These are phyloP conservation scores for Phymatocera aterrima DNA, from an alignment of 2,888 invertebrate species.

Conservation along the genomic window DNA sequence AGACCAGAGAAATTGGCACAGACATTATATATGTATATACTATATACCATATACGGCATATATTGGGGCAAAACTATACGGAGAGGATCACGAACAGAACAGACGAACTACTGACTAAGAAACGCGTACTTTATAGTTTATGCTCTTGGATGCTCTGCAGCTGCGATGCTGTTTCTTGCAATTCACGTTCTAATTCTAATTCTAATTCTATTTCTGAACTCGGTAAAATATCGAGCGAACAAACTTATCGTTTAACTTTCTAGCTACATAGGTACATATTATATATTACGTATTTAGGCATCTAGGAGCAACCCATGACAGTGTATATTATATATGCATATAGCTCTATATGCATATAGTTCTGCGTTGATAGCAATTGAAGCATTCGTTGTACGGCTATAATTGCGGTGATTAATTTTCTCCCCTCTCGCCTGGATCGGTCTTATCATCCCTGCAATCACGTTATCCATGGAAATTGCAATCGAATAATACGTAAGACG, in stretches of 20 bases:
- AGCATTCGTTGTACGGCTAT: neutral
- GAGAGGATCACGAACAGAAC: neutral
- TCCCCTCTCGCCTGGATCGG: no score
- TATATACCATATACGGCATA: no score
- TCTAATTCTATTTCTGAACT: no score
- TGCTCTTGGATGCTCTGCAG: neutral
- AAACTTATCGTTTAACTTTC: neutral
- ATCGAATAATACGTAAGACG: no score
- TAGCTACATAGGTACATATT: neutral
- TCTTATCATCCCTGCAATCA: no score
- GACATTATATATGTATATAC: no score
- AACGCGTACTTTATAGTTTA: neutral
- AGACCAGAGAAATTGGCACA: slow-evolving; percentile 31
- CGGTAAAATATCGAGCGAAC: neutral
- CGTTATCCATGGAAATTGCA: no score
- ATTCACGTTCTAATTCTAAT: no score
- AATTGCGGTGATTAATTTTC: neutral
- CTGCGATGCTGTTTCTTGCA: neutral
- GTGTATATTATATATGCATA: neutral
- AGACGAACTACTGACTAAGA: neutral
- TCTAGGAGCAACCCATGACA: no score
- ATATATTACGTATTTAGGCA: no score
- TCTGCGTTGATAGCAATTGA: neutral
- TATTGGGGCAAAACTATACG: neutral
- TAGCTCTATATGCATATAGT: neutral